phyloP scores from a whole-genome alignment of 1,140 invertebrate genomes.

The Zaprionus ornatus region DNA sequence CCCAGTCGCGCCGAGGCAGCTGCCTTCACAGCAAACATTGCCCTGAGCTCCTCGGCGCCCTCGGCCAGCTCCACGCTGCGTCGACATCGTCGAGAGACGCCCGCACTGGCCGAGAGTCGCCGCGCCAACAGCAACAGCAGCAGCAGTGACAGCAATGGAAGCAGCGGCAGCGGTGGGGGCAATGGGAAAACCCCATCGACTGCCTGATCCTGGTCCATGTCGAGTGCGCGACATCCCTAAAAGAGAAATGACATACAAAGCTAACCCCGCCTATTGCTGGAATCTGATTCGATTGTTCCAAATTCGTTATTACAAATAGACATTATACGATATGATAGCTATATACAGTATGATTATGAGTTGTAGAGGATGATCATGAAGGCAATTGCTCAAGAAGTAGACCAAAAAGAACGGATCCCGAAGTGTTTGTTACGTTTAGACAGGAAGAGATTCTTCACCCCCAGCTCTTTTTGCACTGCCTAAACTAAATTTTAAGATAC shows the following conservation, averaged over 20 bases:
- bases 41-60: constrained; percentile 73
- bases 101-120: constrained; percentile 60
- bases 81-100: constrained; percentile 67
- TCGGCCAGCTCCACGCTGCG: constrained; percentile 76
- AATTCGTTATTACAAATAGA: constrained; percentile 64
- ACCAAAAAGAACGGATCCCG: constrained; percentile 1
- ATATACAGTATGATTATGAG: constrained; percentile 25
- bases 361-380: not conserved
- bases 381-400: constrained; percentile 58
- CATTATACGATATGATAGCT: constrained; percentile 30
- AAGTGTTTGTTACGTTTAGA: not conserved
- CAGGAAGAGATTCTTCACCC: not conserved
- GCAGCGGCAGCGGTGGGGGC: constrained; percentile 26
- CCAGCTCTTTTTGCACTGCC: not conserved
- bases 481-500: not conserved
- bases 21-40: constrained; percentile 70
- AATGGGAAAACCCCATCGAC: constrained; percentile 67
- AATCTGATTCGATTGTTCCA: constrained; percentile 73
- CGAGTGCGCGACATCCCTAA: constrained; percentile 52
- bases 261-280: constrained; percentile 77
- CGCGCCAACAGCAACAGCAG: constrained; percentile 63
- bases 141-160: constrained; percentile 29
- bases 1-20: constrained; percentile 74
- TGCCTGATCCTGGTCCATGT: constrained; percentile 76
- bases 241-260: constrained; percentile 40